Percentiles rank a stretch among this genome's conserved stretches.
Conservation (phyloP, 2,113 vertebrate genomes). For the Peucedramus taeniatus region DNA sequence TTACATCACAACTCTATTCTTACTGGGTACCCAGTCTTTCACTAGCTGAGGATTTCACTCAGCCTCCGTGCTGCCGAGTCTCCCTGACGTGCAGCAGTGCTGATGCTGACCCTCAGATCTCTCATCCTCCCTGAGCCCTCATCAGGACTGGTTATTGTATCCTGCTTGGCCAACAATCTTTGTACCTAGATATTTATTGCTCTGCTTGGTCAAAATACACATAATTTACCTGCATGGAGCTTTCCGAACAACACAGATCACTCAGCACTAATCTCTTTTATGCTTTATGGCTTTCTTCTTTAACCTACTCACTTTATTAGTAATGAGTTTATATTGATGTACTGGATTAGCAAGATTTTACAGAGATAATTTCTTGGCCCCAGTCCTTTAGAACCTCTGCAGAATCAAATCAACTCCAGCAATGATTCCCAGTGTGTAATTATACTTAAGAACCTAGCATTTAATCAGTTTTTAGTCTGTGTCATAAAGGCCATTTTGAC, state of each 20-base stretch:
- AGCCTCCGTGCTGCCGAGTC: fast-evolving
- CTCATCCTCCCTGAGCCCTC: neutral
- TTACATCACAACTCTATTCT: neutral
- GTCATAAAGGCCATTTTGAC: neutral
- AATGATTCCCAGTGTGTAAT: neutral
- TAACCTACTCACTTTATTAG: neutral
- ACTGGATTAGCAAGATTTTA: neutral
- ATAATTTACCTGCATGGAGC: neutral
- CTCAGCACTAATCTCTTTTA: neutral
- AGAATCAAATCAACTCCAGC: neutral
- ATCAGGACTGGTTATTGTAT: neutral
- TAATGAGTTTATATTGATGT: neutral
- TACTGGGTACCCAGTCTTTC: neutral
- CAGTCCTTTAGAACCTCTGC: neutral
- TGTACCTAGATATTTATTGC: neutral
- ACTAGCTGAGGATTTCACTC: neutral
- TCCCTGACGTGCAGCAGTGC: neutral
- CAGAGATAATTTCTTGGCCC: neutral
- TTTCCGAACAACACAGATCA: neutral
- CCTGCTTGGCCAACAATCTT: neutral
- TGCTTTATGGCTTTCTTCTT: neutral
- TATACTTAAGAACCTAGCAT: neutral
- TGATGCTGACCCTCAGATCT: fast-evolving
- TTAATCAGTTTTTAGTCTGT: neutral
- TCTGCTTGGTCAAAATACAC: neutral